Evolutionary conservation across 1,140 invertebrate genomes (phyloP), one percentile per base, ranked within the genome.

Genomic region (Camponotus floridanus): DNA sequence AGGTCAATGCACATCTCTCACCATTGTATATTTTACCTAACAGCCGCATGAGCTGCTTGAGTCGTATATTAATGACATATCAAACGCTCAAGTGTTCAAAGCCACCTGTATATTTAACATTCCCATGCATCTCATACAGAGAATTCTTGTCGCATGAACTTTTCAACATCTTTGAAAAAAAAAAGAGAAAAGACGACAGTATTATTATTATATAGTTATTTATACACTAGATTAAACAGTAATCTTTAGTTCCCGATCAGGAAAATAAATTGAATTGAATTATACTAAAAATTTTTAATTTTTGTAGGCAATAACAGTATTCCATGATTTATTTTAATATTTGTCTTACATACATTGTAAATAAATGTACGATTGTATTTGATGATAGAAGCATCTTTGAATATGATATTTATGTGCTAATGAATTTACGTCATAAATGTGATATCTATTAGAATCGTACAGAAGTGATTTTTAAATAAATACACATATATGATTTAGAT

Each of bases 1-100:
- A 92, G 91, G 91, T 92, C 91, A 92, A 91, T 91, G 86, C 81
- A 86, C 87, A 87, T 87, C 90, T 91, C 87, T 88, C 86, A 90
- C 86, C 74, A 86, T 86, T 90, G 67, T 88, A 64, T 31, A 78
- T 59, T 76, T 84, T 80, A 76, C 74, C 48, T 78, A 48, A 26
- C 9, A 65, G 45, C 11, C 55, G 70, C 48, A 48, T 64, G 55
- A 78, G 45, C 33, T 51, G 15, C 48, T 76, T 45, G 74, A 64
- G 33, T 67, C 26, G 26, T 59, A 62, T 78, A 87, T 87, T 86
- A 87, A 87, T 86, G 68, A 73, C 85, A 67, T 70, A 73, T 68
- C 42, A 76, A 5, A 51, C 90, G 85, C 85, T 87, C 48, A 18
- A 74, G 39, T 74, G 70, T n/a, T 55, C 61, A 61, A 80, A 88